Evolutionary conservation across 2,113 vertebrate genomes (phyloP).

Genomic region (Cricetomys ansorgei): DNA sequence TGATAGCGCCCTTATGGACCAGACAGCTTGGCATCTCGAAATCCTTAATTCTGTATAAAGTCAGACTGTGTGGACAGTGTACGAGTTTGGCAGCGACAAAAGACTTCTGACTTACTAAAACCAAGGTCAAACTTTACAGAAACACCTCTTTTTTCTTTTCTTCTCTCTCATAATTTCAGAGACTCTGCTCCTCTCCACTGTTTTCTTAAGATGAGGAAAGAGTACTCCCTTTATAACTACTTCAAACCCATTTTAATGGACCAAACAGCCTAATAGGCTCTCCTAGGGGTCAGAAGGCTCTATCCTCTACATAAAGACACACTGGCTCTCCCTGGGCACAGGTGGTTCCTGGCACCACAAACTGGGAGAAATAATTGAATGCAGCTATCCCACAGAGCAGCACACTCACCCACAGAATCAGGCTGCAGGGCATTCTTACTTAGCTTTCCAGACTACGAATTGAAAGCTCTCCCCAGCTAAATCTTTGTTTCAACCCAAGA

Average conservation of each 20-base stretch:
- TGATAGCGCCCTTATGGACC: slow-evolving; percentile 33
- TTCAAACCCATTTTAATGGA: slow-evolving; percentile 11
- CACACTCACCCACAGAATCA: slow-evolving; percentile 47
- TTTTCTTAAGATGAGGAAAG: background rate
- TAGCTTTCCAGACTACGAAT: slow-evolving; percentile 45
- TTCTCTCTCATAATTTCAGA: background rate
- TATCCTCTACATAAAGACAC: background rate
- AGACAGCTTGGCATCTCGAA: slow-evolving; percentile 58
- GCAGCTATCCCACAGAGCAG: slow-evolving; percentile 47
- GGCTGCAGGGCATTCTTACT: slow-evolving; percentile 30
- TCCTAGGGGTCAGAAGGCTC: slow-evolving; percentile 4
- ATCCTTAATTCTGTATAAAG: slow-evolving; percentile 16
- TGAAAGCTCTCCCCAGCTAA: slow-evolving; percentile 18
- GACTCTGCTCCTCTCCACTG: background rate
- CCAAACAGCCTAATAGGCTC: background rate
- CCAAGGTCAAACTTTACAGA: background rate
- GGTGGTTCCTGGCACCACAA: slow-evolving; percentile 68
- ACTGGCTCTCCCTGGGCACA: slow-evolving; percentile 44
- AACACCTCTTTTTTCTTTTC: background rate
- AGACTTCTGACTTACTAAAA: slow-evolving; percentile 38
- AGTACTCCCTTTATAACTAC: slow-evolving; percentile 16
- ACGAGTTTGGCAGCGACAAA: slow-evolving; percentile 45
- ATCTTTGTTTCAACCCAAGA: slow-evolving; percentile 58
- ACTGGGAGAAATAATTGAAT: slow-evolving; percentile 75
- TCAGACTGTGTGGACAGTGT: background rate